Evolutionary conservation across 2,113 vertebrate species (phyloP), one percentile per base, ranked within the genome.

Genomic region (Cairina moschata): DNA sequence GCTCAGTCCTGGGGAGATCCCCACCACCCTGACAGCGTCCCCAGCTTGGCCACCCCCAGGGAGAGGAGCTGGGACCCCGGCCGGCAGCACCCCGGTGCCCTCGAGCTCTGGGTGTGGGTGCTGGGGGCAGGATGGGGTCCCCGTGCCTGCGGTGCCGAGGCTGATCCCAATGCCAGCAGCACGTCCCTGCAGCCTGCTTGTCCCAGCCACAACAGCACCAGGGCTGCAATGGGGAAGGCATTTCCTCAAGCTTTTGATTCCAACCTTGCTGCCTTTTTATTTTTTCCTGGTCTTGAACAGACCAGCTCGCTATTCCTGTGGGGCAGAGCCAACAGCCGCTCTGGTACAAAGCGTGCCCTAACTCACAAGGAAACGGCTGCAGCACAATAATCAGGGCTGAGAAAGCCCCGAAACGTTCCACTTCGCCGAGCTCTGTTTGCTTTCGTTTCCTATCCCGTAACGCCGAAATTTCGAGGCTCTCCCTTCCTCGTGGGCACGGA

Each of bases 261-360:
- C 29, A 34, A 13, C 4, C 10, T 8, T 23, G 3, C 14, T 38
- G 25, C 5, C 10, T 32, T 63, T 63, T n/a, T 46, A 22, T 11
- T 23, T 44, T 14, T 14, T 26, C 66, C 56, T n/a, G n/a, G 5
- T 56, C 76, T 89, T 65, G 36, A 76, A 84, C 89, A 38, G 68
- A 8, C 17, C 86, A 60, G 5, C 1, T 0, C 2, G 0, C 8
- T 12, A 25, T 48, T 79, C 21, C 66, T 9, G 15, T 0, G 0
- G 34, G 25, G 2, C 4, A 22, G 86, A 15, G 55, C 62, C 52
- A 60, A 38, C 26, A 40, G 68, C 13, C 3, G 2, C 28, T 48
- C 38, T n/a, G 8, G 56, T 6, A 48, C 46, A 86, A 90, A 60
- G 79, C 26, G 67, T 84, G 69, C 31, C 42, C 50, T 3, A 5